A percentile compares a stretch with the other conserved stretches of the same genome.
Evolutionary conservation across 2,797 vertebrate genomes (phyloP).

Genomic region (Lindbergichthys nudifrons): DNA sequence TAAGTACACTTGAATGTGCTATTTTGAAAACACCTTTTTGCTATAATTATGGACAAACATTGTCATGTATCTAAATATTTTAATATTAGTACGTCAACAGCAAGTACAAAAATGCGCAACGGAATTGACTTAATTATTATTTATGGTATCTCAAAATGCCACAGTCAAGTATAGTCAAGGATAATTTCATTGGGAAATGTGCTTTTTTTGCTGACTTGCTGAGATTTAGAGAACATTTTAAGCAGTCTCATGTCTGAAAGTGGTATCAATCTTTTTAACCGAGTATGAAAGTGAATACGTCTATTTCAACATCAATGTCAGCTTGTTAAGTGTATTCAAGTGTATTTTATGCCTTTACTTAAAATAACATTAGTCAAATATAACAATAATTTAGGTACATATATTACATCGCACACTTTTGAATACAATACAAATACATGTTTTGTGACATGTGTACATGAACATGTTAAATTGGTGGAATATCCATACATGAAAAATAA

Average conservation of each 20-base stretch:
- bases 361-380: too few species aligned
- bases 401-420: background rate
- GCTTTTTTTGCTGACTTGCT: too few species aligned
- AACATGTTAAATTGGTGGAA: background rate
- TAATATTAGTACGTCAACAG: background rate
- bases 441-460: background rate
- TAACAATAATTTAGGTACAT: background rate
- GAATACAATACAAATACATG: background rate
- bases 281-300: background rate
- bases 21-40: background rate
- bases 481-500: slow-evolving; percentile 18
- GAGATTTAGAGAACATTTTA: too few species aligned
- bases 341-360: background rate
- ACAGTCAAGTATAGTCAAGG: background rate
- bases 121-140: background rate
- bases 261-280: background rate
- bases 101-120: background rate
- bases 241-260: background rate
- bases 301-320: background rate
- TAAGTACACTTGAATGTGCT: background rate
- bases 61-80: slow-evolving; percentile 1
- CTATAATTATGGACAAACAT: background rate
- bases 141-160: background rate
- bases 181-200: background rate
- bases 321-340: background rate